Evolutionary conservation across 2,113 vertebrate genomes (phyloP), one percentile per base, ranked within the genome.

Genomic region (Syngnathus scovelli): DNA sequence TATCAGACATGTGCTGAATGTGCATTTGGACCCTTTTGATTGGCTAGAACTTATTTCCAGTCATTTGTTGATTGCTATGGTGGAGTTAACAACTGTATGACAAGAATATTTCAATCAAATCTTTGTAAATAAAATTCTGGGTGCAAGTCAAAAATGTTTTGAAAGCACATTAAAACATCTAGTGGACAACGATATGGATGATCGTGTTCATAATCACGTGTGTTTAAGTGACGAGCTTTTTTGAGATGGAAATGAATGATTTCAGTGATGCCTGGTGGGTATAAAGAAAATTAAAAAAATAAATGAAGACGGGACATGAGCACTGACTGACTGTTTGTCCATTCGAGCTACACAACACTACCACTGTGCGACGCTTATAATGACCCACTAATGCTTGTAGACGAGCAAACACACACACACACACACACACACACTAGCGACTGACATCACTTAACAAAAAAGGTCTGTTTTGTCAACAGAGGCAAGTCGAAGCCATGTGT

Each of bases 301-400:
- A 33, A 56, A 33, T 59, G 7, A 33, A 59, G 56, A 36, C 4
- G 16, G 23, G 8, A 36, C 33, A 56, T 8, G 21, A 23, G 52
- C 1, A 27, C 23, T 6, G 12, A 27, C 27, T 7, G 18, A n/a
- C 49, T 7, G 54, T 15, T 33, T 56, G 54, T 74, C 72, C 55
- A 68, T 77, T 79, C 73, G 80, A 1, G 33, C 2, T 4, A 9
- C 56, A 33, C 56, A 37, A 37, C 36, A 10, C 4, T 11, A 15
- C 54, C 54, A 56, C 54, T 56, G 54, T 56, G 12, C 13, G 5
- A 13, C 12, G 11, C 23, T 33, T 15, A 56, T 27, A 56, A 56
- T 56, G 5, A 15, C 54, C 21, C 27, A 8, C 15, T 37, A 59
- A 36, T 59, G 56, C 7, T 37, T 37, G 7, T 9, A 43, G 9